phyloP scores from a whole-genome alignment of 2,888 invertebrate species.

The Celastrina argiolus region DNA sequence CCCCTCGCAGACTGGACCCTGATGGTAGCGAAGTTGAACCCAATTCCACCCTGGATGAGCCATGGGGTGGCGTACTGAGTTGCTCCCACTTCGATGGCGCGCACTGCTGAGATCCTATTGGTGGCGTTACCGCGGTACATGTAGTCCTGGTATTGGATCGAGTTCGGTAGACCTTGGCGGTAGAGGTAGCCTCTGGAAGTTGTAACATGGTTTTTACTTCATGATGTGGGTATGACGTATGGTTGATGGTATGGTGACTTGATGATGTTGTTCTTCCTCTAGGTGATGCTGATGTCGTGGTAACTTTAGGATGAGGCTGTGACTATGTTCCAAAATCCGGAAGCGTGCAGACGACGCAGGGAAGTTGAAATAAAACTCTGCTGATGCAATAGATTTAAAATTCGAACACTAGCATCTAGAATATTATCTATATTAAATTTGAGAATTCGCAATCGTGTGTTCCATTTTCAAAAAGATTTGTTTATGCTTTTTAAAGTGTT shows the following conservation, averaged over 20 bases:
- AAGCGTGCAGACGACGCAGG: too few species aligned
- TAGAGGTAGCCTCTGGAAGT: conserved; percentile 18
- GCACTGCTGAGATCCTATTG: background rate
- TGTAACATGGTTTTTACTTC: background rate
- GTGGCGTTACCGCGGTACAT: background rate
- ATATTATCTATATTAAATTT: too few species aligned
- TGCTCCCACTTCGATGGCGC: background rate
- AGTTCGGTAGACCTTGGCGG: background rate
- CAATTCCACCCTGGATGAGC: conserved; percentile 16
- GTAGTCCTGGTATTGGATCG: conserved; percentile 16
- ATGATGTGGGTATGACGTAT: background rate
- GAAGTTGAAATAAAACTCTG: too few species aligned
- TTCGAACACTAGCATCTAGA: too few species aligned
- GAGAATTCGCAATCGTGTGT: too few species aligned
- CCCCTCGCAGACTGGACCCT: conserved; percentile 18
- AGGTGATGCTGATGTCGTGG: too few species aligned
- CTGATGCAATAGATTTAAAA: too few species aligned
- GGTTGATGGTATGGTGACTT: background rate
- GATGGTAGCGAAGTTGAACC: conserved; percentile 2
- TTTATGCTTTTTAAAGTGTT: too few species aligned
- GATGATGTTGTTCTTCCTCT: too few species aligned
- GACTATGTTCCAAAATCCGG: too few species aligned
- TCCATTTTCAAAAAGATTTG: too few species aligned
- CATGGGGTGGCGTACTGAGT: conserved; percentile 15
- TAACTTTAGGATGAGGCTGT: too few species aligned